Evolutionary conservation across 2,113 vertebrate genomes (phyloP).

Genomic region (Syrrhaptes paradoxus): DNA sequence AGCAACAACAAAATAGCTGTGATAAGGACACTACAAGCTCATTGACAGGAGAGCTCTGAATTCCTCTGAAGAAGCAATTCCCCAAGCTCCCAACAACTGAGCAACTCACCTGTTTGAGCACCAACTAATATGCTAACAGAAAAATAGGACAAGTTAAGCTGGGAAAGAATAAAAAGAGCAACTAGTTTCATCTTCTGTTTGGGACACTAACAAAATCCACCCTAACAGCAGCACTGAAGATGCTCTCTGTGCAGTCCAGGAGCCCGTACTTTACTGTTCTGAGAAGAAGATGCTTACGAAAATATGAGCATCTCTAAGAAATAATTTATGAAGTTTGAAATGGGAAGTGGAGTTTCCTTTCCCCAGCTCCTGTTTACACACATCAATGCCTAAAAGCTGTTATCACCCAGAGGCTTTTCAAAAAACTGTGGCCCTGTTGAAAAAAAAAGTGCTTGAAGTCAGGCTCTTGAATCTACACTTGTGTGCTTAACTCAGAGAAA

Average conservation of each 20-base stretch:
- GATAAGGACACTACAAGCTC: background rate
- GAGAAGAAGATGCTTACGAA: background rate
- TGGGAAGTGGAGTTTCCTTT: background rate
- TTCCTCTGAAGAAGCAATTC: background rate
- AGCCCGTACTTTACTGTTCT: background rate
- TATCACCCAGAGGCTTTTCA: background rate
- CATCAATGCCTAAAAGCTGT: background rate
- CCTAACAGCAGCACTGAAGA: background rate
- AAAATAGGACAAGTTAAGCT: background rate
- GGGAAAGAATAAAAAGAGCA: background rate
- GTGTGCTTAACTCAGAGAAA: rapidly evolving
- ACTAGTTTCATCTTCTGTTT: background rate
- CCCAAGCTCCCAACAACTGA: background rate
- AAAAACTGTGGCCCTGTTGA: background rate
- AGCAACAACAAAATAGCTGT: background rate
- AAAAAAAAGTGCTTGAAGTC: background rate
- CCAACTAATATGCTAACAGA: background rate
- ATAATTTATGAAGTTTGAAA: background rate
- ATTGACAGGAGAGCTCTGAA: background rate
- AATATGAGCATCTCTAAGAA: background rate
- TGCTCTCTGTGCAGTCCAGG: background rate
- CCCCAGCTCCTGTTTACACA: background rate
- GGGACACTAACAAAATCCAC: background rate
- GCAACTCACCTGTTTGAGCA: background rate
- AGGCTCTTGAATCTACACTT: background rate